Evolutionary conservation across 2,888 invertebrate species (phyloP), one percentile per base, ranked within the genome.

Genomic region (Drosophila kambysellisi): DNA sequence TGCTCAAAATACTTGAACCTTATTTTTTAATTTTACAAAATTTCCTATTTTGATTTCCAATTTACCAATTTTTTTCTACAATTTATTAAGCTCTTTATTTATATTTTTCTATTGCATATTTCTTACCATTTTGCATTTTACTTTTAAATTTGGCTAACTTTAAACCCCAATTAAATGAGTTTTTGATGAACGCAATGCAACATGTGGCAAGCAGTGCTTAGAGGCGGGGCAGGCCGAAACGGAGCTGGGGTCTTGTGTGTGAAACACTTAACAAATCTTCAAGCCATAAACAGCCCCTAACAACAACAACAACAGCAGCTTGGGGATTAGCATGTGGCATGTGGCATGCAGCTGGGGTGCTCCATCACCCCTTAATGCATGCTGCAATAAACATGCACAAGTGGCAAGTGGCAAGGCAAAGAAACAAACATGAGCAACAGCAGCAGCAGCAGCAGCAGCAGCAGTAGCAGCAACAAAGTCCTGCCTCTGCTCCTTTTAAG

Each of bases 11-110:
- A 54, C 61, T 52, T 20, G 15, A 20, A 46, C 35, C 57, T 59
- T 63, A 15, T 48, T 33, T 61, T 82, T 72, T 74, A 74, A 86
- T 81, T 86, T 84, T 77, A 69, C 83, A 88, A 89, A 87, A 84
- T 79, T 84, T 72, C 53, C 53, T 29, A 64, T 75, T 76, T 61
- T 61, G 69, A 70, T 77, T 75, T 87, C 69, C 87, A 79, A 84
- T 88, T 83, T 81, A 57, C 64, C 67, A 20, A 88, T 82, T 83
- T 8, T 7, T 20, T 46, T 9, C 64, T 52, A 46, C 76, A 82
- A 79, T 74, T 84, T 82, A 70, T 81, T 76, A 73, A 80, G 84
- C 71, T 62, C 48, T 54, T 72, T 5, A 30, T 30, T 70, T 72
- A 9, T 46, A 15, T 39, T 48, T 33, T 33, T 4, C 5, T 29